These are phyloP conservation scores for Ophioninae sp. DNA, from an alignment of 2,888 invertebrate genomes.

Conservation along the genomic window DNA sequence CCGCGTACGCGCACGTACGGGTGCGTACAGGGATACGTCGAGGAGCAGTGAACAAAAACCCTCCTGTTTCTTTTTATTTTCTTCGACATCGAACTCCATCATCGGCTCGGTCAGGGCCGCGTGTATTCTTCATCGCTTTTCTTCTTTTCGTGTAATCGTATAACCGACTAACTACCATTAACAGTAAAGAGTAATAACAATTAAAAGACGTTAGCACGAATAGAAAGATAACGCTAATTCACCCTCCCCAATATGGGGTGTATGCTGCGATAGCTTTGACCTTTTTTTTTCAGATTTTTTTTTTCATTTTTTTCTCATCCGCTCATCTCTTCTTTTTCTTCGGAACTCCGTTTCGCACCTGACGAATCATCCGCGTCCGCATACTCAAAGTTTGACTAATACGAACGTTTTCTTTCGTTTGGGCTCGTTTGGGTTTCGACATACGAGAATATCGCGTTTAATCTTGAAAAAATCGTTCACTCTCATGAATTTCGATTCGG, in stretches of 20 bases:
- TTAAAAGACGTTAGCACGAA: slow-evolving; percentile 59
- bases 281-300: slow-evolving; percentile 52
- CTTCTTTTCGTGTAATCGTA: slow-evolving; percentile 57
- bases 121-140: slow-evolving; percentile 24
- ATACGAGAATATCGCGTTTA: slow-evolving; percentile 43
- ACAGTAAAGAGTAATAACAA: slow-evolving; percentile 61
- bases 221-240: slow-evolving; percentile 61
- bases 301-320: slow-evolving; percentile 61
- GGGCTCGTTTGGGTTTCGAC: slow-evolving; percentile 27
- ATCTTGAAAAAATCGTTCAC: slow-evolving; percentile 13
- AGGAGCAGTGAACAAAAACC: slow-evolving; percentile 70
- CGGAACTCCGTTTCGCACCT: slow-evolving; percentile 45
- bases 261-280: slow-evolving; percentile 62
- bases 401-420: slow-evolving; percentile 44
- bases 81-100: slow-evolving; percentile 65
- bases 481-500: slow-evolving; percentile 3
- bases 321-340: slow-evolving; percentile 34
- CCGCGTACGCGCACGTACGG: slow-evolving; percentile 68
- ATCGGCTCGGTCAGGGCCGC: slow-evolving; percentile 37
- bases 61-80: slow-evolving; percentile 60
- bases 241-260: slow-evolving; percentile 72
- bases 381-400: slow-evolving; percentile 61
- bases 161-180: slow-evolving; percentile 60
- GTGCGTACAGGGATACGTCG: slow-evolving; percentile 60
- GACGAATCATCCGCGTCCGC: slow-evolving; percentile 28